Evolutionary conservation across 1,140 invertebrate genomes (phyloP), one percentile per base, ranked within the genome.

Genomic region (Paramacrobiotus metropolitanus): DNA sequence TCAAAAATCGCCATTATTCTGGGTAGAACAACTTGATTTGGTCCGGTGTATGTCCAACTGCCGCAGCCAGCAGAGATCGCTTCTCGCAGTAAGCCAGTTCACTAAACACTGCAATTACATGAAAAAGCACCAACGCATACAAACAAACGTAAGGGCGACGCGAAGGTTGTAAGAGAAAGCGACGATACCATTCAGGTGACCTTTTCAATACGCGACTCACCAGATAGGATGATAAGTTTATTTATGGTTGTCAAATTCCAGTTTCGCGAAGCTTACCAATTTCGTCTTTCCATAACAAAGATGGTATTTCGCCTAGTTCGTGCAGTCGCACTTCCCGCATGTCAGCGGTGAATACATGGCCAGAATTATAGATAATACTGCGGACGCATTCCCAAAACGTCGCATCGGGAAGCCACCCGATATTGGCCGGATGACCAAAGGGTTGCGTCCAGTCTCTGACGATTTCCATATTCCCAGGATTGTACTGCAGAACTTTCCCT

Each of bases 261-360:
- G n/a, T n/a, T n/a, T n/a, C n/a, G n/a, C n/a, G 15, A 24, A 20
- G 15, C 48, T 15, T 55, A 55, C 48, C 48, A 55, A 55, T 55
- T 55, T 55, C 48, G 4, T 55, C 15, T 15, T 55, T 24, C 48
- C 48, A 55, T 15, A 55, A 28, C 15, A 55, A 24, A 9, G 15
- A 9, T 24, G 48, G 48, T 24, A 20, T 55, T 15, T 28, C 4
- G 24, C 15, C 48, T 0, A 55, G 15, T 15, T 55, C 48, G 24
- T 55, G 48, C 4, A 28, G 15, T 24, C 28, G 15, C 15, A 55
- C 48, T 55, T 55, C 15, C 4, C 48, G 48, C 48, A 55, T 15
- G 24, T 55, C 48, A 55, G 48, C 48, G 15, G 48, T 55, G 48
- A 55, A 55, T 15, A 55, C 48, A 24, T 55, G 48, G 15, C 48